phyloP scores from a whole-genome alignment of 1,140 invertebrate species.

The Sweltsa coloradensis region DNA sequence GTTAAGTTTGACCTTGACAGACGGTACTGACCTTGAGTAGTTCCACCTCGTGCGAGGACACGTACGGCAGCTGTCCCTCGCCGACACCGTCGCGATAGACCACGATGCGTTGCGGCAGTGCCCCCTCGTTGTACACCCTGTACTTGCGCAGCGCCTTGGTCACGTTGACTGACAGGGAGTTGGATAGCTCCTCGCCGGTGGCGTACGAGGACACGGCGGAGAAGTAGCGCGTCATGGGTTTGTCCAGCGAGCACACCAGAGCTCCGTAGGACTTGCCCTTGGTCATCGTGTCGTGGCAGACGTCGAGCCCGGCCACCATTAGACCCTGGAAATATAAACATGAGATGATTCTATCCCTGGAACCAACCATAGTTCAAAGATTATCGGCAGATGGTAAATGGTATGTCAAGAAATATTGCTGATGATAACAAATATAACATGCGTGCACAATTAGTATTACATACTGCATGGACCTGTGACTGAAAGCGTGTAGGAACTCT shows the following conservation, averaged over 20 bases:
- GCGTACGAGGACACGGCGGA: slow-evolving; percentile 54
- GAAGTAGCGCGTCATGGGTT: slow-evolving; percentile 48
- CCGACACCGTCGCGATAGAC: slow-evolving; percentile 73
- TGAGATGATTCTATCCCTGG: too few relatives aligned
- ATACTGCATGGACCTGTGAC: too few relatives aligned
- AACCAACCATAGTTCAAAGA: too few relatives aligned
- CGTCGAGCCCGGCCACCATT: slow-evolving; percentile 82
- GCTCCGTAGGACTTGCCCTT: slow-evolving; percentile 52
- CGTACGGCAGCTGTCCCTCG: slow-evolving; percentile 65
- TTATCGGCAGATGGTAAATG: too few relatives aligned
- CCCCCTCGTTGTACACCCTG: slow-evolving; percentile 27
- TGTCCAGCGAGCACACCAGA: slow-evolving; percentile 67
- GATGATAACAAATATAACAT: too few relatives aligned
- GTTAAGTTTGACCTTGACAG: too few relatives aligned
- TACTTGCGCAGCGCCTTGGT: slow-evolving; percentile 44
- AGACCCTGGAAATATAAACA: slow-evolving; percentile 29
- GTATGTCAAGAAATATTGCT: too few relatives aligned
- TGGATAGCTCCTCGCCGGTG: slow-evolving; percentile 56
- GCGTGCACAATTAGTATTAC: too few relatives aligned
- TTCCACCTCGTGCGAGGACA: slow-evolving; percentile 45
- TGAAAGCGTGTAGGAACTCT: too few relatives aligned
- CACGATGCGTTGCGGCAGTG: slow-evolving; percentile 42
- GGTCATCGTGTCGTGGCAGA: slow-evolving; percentile 61
- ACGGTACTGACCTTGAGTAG: slow-evolving; percentile 37
- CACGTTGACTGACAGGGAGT: slow-evolving; percentile 44